Conservation (phyloP, 2,113 vertebrate genomes). For the Ophthalmolycus amberensis region DNA sequence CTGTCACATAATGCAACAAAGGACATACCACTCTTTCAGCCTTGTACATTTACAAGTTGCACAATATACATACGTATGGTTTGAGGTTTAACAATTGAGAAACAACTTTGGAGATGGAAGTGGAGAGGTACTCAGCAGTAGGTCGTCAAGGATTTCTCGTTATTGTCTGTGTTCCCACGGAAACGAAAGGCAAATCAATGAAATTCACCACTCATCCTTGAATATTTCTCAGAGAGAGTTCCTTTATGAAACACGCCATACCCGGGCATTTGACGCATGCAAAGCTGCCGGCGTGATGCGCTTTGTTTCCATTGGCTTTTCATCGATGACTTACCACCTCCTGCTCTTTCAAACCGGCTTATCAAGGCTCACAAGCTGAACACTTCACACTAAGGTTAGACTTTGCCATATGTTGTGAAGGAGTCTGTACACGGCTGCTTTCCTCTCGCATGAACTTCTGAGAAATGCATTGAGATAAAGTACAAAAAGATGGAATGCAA, state of each 20-base stretch:
- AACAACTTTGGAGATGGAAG: neutral
- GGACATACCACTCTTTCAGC: neutral
- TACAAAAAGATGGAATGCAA: neutral
- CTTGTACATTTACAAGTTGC: neutral
- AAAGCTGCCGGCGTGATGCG: neutral
- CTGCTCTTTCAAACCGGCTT: neutral
- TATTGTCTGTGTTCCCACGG: slow-evolving; percentile 45
- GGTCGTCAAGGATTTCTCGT: slow-evolving; percentile 41
- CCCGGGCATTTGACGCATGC: neutral
- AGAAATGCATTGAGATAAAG: neutral
- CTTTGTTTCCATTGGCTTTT: neutral
- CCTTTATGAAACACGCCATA: slow-evolving; percentile 7
- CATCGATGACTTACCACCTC: neutral
- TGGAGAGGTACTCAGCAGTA: slow-evolving; percentile 15
- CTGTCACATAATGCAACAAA: neutral
- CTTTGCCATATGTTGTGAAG: neutral
- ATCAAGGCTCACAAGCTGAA: neutral
- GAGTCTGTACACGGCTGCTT: neutral
- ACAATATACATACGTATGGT: neutral
- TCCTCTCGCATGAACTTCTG: neutral
- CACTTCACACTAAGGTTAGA: neutral
- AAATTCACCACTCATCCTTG: slow-evolving; percentile 35
- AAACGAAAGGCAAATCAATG: slow-evolving; percentile 27
- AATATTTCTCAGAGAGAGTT: slow-evolving; percentile 20
- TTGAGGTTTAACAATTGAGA: neutral